These are phyloP conservation scores for Anseranas semipalmata DNA, from an alignment of 2,113 vertebrate genomes.

Conservation along the genomic window DNA sequence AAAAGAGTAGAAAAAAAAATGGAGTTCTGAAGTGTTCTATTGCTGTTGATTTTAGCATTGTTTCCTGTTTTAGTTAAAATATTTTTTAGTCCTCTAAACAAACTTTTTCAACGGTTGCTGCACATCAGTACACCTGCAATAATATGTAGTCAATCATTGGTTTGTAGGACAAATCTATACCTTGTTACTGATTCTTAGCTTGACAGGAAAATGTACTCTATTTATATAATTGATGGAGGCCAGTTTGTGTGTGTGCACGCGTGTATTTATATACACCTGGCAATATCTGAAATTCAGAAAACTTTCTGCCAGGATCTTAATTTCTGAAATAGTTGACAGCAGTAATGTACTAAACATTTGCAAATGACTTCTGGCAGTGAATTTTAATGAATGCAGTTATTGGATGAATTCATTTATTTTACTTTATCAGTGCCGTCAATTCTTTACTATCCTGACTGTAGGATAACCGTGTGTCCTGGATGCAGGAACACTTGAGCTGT, in stretches of 20 bases:
- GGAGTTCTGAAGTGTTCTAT: not conserved
- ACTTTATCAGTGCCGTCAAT: not conserved
- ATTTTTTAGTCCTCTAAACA: not conserved
- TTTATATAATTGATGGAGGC: not conserved
- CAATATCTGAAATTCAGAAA: not conserved
- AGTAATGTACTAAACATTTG: not conserved
- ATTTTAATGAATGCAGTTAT: not conserved
- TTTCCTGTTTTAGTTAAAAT: not conserved
- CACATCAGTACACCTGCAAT: not conserved
- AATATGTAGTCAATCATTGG: not conserved
- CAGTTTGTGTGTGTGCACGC: not conserved
- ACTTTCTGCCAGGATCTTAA: not conserved
- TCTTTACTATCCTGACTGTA: constrained; percentile 10
- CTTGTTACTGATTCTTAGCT: not conserved
- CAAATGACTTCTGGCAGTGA: not conserved
- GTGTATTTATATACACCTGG: accelerated
- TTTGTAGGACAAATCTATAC: not conserved
- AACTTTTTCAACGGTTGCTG: not conserved
- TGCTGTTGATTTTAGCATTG: not conserved
- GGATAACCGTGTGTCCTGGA: not conserved
- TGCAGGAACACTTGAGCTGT: not conserved
- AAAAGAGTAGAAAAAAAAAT: not conserved
- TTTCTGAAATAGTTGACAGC: not conserved
- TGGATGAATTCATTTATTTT: not conserved
- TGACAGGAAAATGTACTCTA: not conserved